Conservation (phyloP, 2,797 vertebrate species). For the Schizothorax lantsangensis region DNA sequence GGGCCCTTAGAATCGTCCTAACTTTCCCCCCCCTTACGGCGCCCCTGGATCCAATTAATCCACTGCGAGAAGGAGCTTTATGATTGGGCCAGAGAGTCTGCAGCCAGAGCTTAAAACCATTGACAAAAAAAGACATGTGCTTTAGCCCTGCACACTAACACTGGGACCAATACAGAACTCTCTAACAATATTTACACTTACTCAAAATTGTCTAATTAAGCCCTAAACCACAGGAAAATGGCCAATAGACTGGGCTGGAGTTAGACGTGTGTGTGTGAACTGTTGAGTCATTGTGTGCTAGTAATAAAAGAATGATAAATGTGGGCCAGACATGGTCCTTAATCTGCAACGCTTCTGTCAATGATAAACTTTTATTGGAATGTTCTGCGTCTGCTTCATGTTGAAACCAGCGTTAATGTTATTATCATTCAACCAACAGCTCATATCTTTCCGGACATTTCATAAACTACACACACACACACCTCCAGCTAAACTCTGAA, state of each 20-base stretch:
- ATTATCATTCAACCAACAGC: constrained; percentile 47
- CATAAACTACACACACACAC: neutral
- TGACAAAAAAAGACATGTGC: constrained; percentile 45
- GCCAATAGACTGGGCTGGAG: neutral
- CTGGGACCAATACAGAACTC: constrained; percentile 38
- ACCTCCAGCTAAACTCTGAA: neutral
- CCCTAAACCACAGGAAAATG: constrained; percentile 34
- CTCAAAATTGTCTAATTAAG: constrained; percentile 28
- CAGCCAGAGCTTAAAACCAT: constrained; percentile 54
- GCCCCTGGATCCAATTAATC: constrained; percentile 58
- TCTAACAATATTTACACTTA: constrained; percentile 45
- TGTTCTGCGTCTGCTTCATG: constrained; percentile 11
- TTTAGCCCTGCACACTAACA: constrained; percentile 41
- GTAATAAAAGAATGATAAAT: constrained; percentile 29
- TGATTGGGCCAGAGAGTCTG: constrained; percentile 29
- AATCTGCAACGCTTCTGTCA: neutral
- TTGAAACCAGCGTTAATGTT: neutral
- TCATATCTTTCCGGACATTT: constrained; percentile 8
- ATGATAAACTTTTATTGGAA: constrained; percentile 29
- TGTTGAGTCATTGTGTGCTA: neutral
- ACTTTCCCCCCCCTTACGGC: too few relatives aligned
- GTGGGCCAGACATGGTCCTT: neutral
- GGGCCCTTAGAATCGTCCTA: too few relatives aligned
- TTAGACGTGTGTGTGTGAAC: neutral
- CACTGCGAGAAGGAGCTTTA: constrained; percentile 21